Evolutionary conservation across 2,113 vertebrate species (phyloP).

Genomic region (Tenebrosternarchus preto): DNA sequence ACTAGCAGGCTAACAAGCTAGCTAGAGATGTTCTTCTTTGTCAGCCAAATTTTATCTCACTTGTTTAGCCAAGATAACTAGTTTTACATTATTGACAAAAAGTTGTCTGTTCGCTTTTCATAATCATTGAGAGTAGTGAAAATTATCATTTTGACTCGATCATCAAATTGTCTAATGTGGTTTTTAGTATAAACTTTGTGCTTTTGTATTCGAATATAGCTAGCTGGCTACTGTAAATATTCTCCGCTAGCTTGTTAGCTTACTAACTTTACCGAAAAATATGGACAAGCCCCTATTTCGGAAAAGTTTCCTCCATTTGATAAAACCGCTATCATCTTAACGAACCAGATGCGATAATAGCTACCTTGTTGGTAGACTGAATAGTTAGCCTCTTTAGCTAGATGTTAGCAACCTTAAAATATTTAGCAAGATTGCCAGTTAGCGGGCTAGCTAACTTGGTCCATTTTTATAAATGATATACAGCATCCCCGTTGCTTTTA

Average conservation of each 20-base stretch:
- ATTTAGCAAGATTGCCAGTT: too few species aligned
- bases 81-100: not conserved
- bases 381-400: not conserved
- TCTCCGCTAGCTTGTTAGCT: not conserved
- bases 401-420: not conserved
- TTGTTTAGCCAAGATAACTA: not conserved
- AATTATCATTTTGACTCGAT: too few species aligned
- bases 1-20: not conserved
- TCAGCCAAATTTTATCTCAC: not conserved
- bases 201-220: not conserved
- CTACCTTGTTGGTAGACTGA: not conserved
- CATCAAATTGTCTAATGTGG: not conserved
- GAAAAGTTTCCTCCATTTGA: not conserved
- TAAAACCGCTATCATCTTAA: not conserved
- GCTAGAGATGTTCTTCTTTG: constrained; percentile 11
- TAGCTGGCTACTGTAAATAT: not conserved
- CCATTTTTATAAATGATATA: too few species aligned
- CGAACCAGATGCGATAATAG: too few species aligned
- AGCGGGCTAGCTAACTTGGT: too few species aligned
- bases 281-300: not conserved
- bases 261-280: not conserved
- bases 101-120: not conserved
- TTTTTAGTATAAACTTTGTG: not conserved
- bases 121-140: not conserved
- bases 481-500: too few species aligned